Evolutionary conservation across 92 coral and sea anemone species (phyloP), one percentile per base, ranked within the genome.

Genomic region (Nematostella vectensis): DNA sequence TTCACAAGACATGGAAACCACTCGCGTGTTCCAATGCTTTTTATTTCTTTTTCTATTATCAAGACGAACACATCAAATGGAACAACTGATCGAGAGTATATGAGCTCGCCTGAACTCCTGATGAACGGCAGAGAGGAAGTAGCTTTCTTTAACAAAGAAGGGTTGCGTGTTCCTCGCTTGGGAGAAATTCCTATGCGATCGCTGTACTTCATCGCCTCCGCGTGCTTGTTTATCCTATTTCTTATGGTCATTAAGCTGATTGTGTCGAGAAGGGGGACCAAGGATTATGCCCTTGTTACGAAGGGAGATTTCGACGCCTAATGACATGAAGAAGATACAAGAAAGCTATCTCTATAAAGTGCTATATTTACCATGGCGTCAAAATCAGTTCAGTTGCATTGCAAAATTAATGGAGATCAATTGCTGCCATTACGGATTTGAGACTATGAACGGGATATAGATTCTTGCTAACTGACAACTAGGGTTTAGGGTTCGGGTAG

Each of bases 271-370:
- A 62, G 71, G 47, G 82, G 58, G 31, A 79, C 74, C 39, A 63
- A 54, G 59, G 95, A 80, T 48, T 80, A 85, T 55, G 70, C 66
- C 52, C 73, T 85, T 30, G 95, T 85, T 2, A 85, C 95, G 16
- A 85, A 80, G 66, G 95, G 95, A 36, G 95, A 85, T 50, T 85
- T 85, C 36, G 95, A 85, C 58, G 95, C 95, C 21, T 85, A 67
- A 50, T 27, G 15, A 40, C n/a, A n/a, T n/a, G n/a, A n/a, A n/a
- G 19, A n/a, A n/a, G n/a, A 37, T 10, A 37, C 44, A 37, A 37
- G 16, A 16, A 10, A 16, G 44, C 10, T n/a, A 10, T 37, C 10
- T 37, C 10, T 37, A 37, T 10, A 16, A 16, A 16, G 44, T 37
- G 44, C 10, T 37, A 37, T 37, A 10, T 37, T 37, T 37, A 37